These are phyloP conservation scores for Idaea aversata DNA, from an alignment of 2,888 invertebrate species.

Conservation along the genomic window DNA sequence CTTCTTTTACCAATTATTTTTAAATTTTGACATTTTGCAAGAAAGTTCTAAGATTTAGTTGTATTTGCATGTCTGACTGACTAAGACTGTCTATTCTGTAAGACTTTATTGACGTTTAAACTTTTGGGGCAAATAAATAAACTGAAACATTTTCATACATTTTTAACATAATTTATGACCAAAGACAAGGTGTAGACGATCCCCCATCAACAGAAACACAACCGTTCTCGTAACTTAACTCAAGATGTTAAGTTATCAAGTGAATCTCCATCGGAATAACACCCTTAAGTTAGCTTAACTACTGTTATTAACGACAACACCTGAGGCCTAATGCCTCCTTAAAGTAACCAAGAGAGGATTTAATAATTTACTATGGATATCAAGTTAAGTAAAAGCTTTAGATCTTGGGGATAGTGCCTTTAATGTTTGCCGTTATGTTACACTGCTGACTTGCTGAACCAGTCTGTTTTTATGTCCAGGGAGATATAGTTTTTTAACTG, in stretches of 20 bases:
- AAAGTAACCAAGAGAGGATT: constrained; percentile 1
- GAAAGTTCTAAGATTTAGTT: no score
- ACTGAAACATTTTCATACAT: no score
- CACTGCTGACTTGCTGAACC: no score
- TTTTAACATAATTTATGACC: background rate
- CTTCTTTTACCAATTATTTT: no score
- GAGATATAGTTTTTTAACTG: no score
- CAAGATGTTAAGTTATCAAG: background rate
- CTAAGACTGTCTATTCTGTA: no score
- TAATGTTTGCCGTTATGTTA: background rate
- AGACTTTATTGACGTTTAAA: no score
- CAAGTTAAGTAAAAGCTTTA: background rate
- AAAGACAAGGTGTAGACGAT: background rate
- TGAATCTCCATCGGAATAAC: background rate
- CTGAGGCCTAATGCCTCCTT: background rate
- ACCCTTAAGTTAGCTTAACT: background rate
- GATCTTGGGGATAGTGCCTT: background rate
- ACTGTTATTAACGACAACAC: background rate
- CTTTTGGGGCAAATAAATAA: no score
- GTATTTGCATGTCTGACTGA: no score
- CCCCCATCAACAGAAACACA: background rate
- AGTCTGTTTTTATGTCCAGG: no score
- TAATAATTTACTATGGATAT: background rate
- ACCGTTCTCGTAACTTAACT: background rate
- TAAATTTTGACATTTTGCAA: no score